phyloP scores from a whole-genome alignment of 2,888 invertebrate genomes.

The Heteromurus nitidus region DNA sequence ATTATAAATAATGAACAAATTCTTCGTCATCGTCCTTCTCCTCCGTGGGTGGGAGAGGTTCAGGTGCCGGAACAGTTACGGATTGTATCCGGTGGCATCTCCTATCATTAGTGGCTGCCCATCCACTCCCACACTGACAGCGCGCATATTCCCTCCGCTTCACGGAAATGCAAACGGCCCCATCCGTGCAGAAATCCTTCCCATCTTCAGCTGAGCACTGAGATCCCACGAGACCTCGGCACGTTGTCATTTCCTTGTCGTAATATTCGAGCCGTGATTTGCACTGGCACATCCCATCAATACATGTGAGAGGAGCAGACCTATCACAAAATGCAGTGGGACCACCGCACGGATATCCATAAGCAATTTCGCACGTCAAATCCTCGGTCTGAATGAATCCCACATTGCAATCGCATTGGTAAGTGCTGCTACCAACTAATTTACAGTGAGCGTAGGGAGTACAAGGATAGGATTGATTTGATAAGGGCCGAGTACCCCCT shows the following conservation, averaged over 20 bases:
- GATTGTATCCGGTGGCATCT: too few relatives aligned
- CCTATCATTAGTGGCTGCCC: neutral
- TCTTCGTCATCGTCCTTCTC: neutral
- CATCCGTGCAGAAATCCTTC: neutral
- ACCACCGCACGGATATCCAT: neutral
- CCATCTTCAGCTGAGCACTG: neutral
- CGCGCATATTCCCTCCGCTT: neutral
- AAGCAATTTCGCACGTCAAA: slow-evolving; percentile 9
- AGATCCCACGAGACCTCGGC: neutral
- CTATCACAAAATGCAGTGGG: neutral
- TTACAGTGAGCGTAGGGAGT: neutral
- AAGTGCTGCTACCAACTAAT: neutral
- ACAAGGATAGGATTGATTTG: slow-evolving; percentile 8
- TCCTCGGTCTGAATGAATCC: neutral
- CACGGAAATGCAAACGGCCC: neutral
- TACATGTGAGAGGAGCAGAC: neutral
- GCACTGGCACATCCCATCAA: neutral
- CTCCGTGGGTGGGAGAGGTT: too few relatives aligned
- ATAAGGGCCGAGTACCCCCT: neutral
- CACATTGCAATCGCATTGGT: neutral
- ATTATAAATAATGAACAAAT: neutral
- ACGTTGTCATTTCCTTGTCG: neutral
- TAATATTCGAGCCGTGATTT: neutral
- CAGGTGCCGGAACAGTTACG: too few relatives aligned
- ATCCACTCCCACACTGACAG: neutral